Base-by-base conservation (phyloP, 2,113 vertebrate species). In the Cathartes aura region DNA sequence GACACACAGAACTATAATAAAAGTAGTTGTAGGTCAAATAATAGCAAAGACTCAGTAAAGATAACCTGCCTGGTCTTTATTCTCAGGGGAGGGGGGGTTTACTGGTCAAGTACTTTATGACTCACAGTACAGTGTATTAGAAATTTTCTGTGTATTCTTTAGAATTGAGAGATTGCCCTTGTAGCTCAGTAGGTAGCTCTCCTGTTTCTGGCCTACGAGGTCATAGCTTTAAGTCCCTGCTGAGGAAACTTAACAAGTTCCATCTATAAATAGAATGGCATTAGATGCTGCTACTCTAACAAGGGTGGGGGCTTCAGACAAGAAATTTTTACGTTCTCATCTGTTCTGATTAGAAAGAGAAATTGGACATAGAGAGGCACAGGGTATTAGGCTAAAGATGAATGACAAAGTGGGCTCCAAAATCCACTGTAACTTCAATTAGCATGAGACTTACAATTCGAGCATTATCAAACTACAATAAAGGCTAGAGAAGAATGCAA, bases 231-330 rank as follows among this genome's bases (percentile, higher is more conserved):
- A 97, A 96, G 96, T 84, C 78, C 91, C 97, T 95, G 85, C 84
- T 97, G 88, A 96, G 95, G 98, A 98, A 98, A 91, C 88, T 96
- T 90, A 98, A 97, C 89, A 96, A 98, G 94, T 96, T 96, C 85
- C 72, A 95, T 85, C 96, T 93, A 96, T 97, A 97, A 98, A 98
- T 94, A 98, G 94, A 92, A 93, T 40, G 42, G 93, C 75, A 97
- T 87, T 94, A 96, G 93, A 91, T 93, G 60, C 43, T 94, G 60
- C 64, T 91, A 96, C 89, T 76, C 62, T 58, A 94, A 40, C 82
- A 97, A 98, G 97, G 85, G 82, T 89, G 84, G 66, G 89, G 52
- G 95, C 94, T 97, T 98, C 79, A 96, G 71, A 90, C 53, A 94
- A 53, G 50, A 83, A 66, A 50, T 86, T 91, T 93, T 93, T 92